Evolutionary conservation across 1,140 invertebrate genomes (phyloP).

Genomic region (Brachionus asplanchnoidis): DNA sequence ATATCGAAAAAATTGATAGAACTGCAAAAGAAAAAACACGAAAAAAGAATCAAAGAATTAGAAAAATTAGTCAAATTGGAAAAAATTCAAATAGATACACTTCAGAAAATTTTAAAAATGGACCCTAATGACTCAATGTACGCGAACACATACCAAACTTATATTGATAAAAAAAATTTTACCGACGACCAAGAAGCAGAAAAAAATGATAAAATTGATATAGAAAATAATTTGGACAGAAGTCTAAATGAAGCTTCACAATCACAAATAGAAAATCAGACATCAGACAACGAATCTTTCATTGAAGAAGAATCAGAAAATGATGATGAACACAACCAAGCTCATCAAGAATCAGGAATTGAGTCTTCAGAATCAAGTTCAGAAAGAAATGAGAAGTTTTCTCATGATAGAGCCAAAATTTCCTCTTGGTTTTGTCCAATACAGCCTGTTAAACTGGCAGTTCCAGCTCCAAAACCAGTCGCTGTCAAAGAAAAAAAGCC

Average conservation of each 20-base stretch:
- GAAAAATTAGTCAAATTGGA: neutral
- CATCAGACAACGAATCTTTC: neutral
- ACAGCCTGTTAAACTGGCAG: neutral
- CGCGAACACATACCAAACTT: neutral
- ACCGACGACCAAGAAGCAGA: neutral
- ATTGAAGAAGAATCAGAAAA: neutral
- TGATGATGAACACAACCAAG: neutral
- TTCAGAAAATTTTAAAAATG: neutral
- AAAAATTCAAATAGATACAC: neutral
- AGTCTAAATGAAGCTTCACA: neutral
- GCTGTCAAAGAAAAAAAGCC: neutral
- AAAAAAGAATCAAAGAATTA: neutral
- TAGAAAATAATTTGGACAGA: neutral
- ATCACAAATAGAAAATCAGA: neutral
- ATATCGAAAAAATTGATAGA: conserved; percentile 9
- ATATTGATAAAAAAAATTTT: neutral
- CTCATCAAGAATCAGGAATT: neutral
- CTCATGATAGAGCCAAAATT: neutral
- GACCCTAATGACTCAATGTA: neutral
- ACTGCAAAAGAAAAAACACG: neutral
- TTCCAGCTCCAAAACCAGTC: neutral
- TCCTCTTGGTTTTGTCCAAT: conserved; percentile 13
- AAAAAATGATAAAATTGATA: neutral
- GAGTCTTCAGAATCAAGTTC: conserved; percentile 11
- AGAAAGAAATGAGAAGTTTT: neutral